A percentile compares a stretch with the other conserved stretches of the same genome.
These are phyloP conservation scores for Lanius collurio DNA, from an alignment of 2,113 vertebrate genomes.

Conservation along the genomic window DNA sequence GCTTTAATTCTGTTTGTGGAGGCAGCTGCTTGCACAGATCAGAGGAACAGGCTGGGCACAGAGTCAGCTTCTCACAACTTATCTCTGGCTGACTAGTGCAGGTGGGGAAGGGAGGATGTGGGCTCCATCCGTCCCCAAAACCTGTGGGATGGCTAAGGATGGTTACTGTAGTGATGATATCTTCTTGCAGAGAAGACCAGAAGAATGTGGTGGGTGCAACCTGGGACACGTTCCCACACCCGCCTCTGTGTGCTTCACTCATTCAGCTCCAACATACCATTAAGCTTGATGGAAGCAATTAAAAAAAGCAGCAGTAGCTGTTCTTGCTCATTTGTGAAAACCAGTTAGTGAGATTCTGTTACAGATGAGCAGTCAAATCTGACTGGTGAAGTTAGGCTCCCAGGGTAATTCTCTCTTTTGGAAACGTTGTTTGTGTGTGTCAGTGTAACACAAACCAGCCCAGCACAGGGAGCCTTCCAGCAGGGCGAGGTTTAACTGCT, in stretches of 20 bases:
- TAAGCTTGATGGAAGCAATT: slow-evolving; percentile 40
- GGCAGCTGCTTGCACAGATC: not conserved
- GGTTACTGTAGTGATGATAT: slow-evolving; percentile 12
- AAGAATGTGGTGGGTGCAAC: slow-evolving; percentile 37
- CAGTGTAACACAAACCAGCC: not conserved
- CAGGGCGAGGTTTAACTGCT: not conserved
- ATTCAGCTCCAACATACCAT: slow-evolving; percentile 36
- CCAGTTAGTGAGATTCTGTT: slow-evolving; percentile 5
- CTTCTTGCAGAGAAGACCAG: not conserved
- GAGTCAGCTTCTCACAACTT: not conserved
- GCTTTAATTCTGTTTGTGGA: not conserved
- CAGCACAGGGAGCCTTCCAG: not conserved
- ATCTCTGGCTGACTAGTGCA: not conserved
- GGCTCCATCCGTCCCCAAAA: not conserved
- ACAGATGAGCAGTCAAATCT: slow-evolving; percentile 34
- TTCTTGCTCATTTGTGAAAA: slow-evolving; percentile 40
- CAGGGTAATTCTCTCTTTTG: not conserved
- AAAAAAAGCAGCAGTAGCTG: slow-evolving; percentile 24
- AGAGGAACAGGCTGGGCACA: not conserved
- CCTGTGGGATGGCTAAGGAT: not conserved
- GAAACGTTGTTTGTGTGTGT: not conserved
- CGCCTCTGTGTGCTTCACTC: not conserved
- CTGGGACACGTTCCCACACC: slow-evolving; percentile 42
- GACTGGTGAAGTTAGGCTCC: not conserved
- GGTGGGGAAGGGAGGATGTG: not conserved